Conservation (phyloP, 2,888 invertebrate species). For the Cryptus armator region DNA sequence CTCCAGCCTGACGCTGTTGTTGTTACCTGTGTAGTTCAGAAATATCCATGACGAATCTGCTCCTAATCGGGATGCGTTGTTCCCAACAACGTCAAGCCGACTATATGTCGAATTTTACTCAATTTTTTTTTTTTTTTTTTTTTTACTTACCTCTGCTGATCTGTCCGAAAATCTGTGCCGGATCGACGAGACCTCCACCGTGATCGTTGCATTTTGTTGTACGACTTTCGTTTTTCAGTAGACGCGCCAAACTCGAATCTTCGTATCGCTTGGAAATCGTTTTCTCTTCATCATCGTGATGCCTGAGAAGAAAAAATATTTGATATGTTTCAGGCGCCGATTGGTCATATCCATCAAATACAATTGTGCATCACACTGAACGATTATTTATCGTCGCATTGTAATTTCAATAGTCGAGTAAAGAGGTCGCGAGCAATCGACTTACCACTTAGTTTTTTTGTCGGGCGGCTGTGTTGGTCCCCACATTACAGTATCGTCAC, state of each 20-base stretch:
- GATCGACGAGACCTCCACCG: constrained; percentile 84
- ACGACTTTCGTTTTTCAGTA: constrained; percentile 84
- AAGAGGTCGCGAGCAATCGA: background rate
- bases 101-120: background rate
- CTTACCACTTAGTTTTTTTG: constrained; percentile 81
- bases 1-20: constrained; percentile 63
- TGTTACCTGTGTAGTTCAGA: constrained; percentile 63
- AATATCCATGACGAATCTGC: constrained; percentile 23
- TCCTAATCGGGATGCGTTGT: background rate
- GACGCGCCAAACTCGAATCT: constrained; percentile 86
- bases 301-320: constrained; percentile 50
- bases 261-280: constrained; percentile 71
- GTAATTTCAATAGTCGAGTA: background rate
- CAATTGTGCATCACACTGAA: background rate
- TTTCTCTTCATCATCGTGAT: constrained; percentile 67
- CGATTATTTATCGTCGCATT: background rate
- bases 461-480: constrained; percentile 88
- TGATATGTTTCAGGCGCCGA: background rate
- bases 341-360: background rate
- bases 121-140: constrained; percentile 44
- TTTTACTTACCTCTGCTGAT: constrained; percentile 78
- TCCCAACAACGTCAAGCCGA: background rate
- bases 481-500: constrained; percentile 93
- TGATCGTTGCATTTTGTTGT: constrained; percentile 84
- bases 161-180: constrained; percentile 82